Evolutionary conservation across 1,140 invertebrate genomes (phyloP), one percentile per base, ranked within the genome.

Genomic region (Drosophila eugracilis): DNA sequence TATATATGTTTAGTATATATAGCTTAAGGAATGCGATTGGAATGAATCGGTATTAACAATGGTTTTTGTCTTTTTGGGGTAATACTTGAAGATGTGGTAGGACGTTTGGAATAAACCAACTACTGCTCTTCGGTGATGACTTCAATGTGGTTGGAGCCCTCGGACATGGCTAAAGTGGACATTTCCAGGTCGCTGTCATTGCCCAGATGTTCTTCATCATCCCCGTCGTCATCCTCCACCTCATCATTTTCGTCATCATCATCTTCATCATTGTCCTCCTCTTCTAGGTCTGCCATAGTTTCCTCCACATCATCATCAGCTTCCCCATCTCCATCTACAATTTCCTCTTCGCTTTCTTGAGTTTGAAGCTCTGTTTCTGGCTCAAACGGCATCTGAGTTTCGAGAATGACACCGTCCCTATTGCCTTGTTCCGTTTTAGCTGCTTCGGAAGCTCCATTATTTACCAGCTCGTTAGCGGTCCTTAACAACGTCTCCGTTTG

Each of bases 11-110:
- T 30, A 50, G 49, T 15, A 42, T 48, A 58, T 57, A 76, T 81
- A 71, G 52, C 49, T 75, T 85, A 86, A 81, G 81, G 80, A 85
- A 85, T 85, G 77, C 66, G 49, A 59, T 81, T 44, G 83, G 81
- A 85, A 86, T 86, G 76, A 41, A 50, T 75, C 14, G 53, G 52
- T 54, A 48, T 63, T 66, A 80, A 73, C 72, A 76, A 73, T 57
- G 59, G 41, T 75, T 4, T 75, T 34, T 44, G 34, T 49, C 15
- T 49, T 58, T 37, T 54, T 30, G 24, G 50, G 52, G 45, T 85
- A 85, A 85, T 85, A 85, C 80, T 85, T 76, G 34, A 45, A 44
- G 34, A 70, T 72, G 55, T 53, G 30, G 14, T 26, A 9, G 34
- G 12, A 53, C 28, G 32, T 22, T 44, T 17, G 42, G 22, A 28